phyloP scores from a whole-genome alignment of 2,888 invertebrate species.

The Rambutsinella grinnellia region DNA sequence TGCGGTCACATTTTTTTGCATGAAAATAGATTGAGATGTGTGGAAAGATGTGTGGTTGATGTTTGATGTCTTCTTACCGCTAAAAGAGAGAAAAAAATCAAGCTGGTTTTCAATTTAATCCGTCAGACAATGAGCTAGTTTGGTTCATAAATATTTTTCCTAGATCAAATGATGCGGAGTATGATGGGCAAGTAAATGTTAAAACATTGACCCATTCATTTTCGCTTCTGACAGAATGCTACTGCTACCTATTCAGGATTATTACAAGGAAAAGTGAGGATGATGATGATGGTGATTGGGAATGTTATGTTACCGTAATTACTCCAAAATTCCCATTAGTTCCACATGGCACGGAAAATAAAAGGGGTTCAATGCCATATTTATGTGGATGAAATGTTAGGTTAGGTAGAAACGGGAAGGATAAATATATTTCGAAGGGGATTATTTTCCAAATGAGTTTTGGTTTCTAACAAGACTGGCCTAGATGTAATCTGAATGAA shows the following conservation, averaged over 20 bases:
- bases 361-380: slow-evolving; percentile 40
- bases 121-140: no score
- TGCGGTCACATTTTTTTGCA: no score
- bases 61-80: no score
- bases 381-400: slow-evolving; percentile 36
- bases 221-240: not conserved
- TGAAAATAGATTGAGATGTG: no score
- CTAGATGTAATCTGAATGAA: not conserved
- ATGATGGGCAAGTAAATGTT: no score
- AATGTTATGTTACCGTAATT: slow-evolving; percentile 51
- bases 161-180: no score
- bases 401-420: not conserved
- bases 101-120: no score
- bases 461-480: slow-evolving; percentile 4
- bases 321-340: slow-evolving; percentile 52
- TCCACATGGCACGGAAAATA: slow-evolving; percentile 42
- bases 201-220: slow-evolving; percentile 20
- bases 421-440: not conserved
- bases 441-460: not conserved
- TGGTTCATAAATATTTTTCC: no score
- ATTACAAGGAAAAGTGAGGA: not conserved
- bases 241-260: not conserved
- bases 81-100: no score
- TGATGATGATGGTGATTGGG: slow-evolving; percentile 2
- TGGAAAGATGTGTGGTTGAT: no score